These are phyloP conservation scores for Myiopsitta monachus DNA, from an alignment of 2,113 vertebrate genomes.

Conservation along the genomic window DNA sequence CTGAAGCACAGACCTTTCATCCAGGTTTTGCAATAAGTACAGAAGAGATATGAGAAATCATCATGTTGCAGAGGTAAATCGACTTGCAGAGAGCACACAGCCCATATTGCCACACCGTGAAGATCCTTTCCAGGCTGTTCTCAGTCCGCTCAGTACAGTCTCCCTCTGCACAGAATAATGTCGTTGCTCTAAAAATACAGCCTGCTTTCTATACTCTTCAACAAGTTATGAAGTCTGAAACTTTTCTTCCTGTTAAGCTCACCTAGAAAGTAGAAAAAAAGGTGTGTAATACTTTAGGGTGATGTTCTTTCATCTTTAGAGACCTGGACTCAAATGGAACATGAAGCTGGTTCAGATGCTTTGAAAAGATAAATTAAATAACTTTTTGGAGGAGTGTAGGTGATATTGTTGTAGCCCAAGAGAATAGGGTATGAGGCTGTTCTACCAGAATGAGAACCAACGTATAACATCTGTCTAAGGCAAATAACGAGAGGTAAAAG, in stretches of 20 bases:
- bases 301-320: not conserved
- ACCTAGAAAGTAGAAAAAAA: not conserved
- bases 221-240: not conserved
- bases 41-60: not conserved
- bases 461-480: not conserved
- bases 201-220: not conserved
- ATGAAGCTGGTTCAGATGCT: not conserved
- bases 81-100: not conserved
- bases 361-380: constrained; percentile 30
- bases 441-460: not conserved
- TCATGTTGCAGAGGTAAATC: not conserved
- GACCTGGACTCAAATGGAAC: not conserved
- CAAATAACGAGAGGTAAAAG: not conserved
- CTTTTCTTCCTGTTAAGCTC: not conserved
- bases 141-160: not conserved
- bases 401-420: not conserved
- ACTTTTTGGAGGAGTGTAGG: not conserved
- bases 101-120: not conserved
- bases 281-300: not conserved
- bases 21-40: constrained; percentile 59
- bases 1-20: constrained; percentile 61
- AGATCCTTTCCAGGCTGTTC: not conserved
- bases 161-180: not conserved
- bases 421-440: not conserved
- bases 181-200: not conserved